A percentile compares a stretch with the other conserved stretches of the same genome.
Conservation (phyloP, 1,140 invertebrate genomes). For the Dolichoris vasculosae region DNA sequence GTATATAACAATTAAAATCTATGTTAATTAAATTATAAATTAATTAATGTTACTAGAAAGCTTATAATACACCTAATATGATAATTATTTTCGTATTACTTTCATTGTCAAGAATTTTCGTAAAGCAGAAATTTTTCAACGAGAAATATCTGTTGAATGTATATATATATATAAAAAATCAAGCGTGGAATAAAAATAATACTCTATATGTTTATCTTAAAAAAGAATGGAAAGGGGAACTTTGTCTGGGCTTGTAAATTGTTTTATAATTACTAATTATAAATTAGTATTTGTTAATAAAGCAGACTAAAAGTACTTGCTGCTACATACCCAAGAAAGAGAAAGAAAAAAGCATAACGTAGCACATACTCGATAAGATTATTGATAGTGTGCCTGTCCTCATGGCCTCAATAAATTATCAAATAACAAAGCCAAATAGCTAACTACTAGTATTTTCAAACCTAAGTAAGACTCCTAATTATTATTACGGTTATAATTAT, state of each 20-base stretch:
- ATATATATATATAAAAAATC: neutral
- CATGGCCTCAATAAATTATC: slow-evolving; percentile 19
- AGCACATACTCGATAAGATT: slow-evolving; percentile 6
- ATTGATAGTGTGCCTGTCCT: neutral
- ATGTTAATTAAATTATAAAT: too few relatives aligned
- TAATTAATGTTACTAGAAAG: too few relatives aligned
- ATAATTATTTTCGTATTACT: too few relatives aligned
- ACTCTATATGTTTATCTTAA: neutral
- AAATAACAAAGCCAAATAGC: neutral
- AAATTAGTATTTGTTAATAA: neutral
- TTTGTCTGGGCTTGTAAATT: neutral
- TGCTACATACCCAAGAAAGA: neutral
- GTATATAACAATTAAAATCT: too few relatives aligned
- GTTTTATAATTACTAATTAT: slow-evolving; percentile 11
- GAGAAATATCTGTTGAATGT: too few relatives aligned
- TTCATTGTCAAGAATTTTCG: too few relatives aligned
- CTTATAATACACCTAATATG: too few relatives aligned
- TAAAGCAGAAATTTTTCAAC: too few relatives aligned
- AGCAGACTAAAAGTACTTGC: neutral
- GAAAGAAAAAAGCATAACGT: neutral
- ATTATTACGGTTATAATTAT: slow-evolving; percentile 21
- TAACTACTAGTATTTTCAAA: slow-evolving; percentile 2
- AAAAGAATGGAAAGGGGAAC: neutral
- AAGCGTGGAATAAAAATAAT: neutral
- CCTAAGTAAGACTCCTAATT: neutral